A percentile compares a stretch with the other conserved stretches of the same genome.
Conservation (phyloP, 2,113 vertebrate genomes). For the Mustelus asterias region DNA sequence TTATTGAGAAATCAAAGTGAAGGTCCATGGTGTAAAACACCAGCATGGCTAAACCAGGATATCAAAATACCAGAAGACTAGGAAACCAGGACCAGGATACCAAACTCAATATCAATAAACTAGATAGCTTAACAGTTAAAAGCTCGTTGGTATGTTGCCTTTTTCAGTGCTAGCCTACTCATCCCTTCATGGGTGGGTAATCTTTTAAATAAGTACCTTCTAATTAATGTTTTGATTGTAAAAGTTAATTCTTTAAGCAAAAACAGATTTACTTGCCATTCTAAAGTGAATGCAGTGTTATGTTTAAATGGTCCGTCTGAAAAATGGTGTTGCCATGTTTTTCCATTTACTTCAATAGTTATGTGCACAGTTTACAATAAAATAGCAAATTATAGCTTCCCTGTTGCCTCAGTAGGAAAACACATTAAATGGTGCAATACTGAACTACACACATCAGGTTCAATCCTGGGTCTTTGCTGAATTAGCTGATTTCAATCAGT, state of each 20-base stretch:
- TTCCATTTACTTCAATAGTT: not conserved
- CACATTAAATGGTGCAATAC: not conserved
- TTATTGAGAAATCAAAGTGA: not conserved
- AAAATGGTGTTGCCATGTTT: not conserved
- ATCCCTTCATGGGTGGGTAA: not conserved
- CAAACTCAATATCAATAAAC: not conserved
- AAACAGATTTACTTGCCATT: not conserved
- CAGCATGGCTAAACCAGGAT: not conserved
- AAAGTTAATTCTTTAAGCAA: not conserved
- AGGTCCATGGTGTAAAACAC: not conserved
- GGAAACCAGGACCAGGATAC: not conserved
- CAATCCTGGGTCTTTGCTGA: not conserved
- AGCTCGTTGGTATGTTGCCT: not conserved
- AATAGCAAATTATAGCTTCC: slow-evolving; percentile 8
- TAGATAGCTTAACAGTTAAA: not conserved
- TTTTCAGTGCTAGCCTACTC: not conserved
- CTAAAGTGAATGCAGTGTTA: not conserved
- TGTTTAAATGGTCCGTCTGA: not conserved
- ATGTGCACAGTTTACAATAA: not conserved
- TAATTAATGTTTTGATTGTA: not conserved
- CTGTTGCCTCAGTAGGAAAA: not conserved
- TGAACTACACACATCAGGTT: not conserved
- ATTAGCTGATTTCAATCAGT: not conserved
- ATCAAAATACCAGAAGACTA: not conserved
- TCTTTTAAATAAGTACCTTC: not conserved